Evolutionary conservation across 2,113 vertebrate genomes (phyloP).

Genomic region (Holacanthus passer): DNA sequence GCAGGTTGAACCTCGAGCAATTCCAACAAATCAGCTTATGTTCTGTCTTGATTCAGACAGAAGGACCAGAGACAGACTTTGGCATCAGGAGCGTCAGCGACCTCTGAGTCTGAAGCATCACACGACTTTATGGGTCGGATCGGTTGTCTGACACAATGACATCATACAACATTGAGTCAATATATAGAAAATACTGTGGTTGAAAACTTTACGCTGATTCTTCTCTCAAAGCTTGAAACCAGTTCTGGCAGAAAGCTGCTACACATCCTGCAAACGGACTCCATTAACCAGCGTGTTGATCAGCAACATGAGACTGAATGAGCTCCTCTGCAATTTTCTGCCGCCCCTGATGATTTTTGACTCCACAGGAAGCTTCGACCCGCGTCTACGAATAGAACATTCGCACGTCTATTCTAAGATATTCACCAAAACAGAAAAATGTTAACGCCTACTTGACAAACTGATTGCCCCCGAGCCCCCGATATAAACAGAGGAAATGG

Average conservation of each 20-base stretch:
- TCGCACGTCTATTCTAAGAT: constrained; percentile 40
- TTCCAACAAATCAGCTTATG: not conserved
- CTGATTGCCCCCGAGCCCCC: constrained; percentile 29
- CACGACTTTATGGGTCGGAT: too few relatives aligned
- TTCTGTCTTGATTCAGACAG: not conserved
- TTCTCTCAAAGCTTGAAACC: not conserved
- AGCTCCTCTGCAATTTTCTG: not conserved
- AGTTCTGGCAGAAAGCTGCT: not conserved
- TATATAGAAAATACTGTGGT: not conserved
- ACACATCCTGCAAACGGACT: not conserved
- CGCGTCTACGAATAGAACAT: not conserved
- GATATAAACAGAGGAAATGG: constrained; percentile 25
- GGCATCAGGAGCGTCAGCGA: too few relatives aligned
- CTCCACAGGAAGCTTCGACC: not conserved
- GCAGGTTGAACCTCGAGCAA: not conserved
- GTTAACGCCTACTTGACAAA: constrained; percentile 44
- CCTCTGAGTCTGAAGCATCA: not conserved
- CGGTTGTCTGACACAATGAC: too few relatives aligned
- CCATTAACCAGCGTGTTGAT: not conserved
- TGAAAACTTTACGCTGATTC: not conserved
- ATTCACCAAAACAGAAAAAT: constrained; percentile 16
- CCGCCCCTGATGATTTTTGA: constrained; percentile 3
- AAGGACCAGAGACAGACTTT: not conserved
- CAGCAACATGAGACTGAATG: not conserved
- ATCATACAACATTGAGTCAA: not conserved